A percentile compares a stretch with the other conserved stretches of the same genome.
phyloP scores from a whole-genome alignment of 2,888 invertebrate genomes.

The Apomyelois bistriatella region DNA sequence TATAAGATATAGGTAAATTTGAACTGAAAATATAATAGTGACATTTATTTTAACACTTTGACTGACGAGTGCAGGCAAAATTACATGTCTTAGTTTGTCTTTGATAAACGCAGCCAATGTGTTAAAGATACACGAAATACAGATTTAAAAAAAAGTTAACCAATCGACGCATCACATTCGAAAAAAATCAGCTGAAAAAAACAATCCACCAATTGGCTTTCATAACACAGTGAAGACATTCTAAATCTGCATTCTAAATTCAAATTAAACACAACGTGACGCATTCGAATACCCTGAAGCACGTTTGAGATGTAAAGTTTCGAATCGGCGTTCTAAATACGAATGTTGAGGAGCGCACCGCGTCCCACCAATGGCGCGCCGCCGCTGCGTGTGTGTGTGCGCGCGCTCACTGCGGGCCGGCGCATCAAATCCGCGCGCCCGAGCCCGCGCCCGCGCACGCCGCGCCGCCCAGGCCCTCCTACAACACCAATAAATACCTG shows the following conservation, averaged over 20 bases:
- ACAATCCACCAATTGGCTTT: not conserved
- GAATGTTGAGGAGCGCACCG: too few relatives aligned
- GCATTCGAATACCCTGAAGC: not conserved
- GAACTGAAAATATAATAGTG: too few relatives aligned
- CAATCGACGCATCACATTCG: too few relatives aligned
- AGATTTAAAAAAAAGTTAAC: too few relatives aligned
- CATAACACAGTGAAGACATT: too few relatives aligned
- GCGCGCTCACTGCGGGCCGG: not conserved
- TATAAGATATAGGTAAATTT: too few relatives aligned
- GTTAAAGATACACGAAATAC: too few relatives aligned
- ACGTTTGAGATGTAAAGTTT: too few relatives aligned
- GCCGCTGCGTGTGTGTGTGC: not conserved
- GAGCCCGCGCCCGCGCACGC: slow-evolving; percentile 18
- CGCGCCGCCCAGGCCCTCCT: slow-evolving; percentile 28
- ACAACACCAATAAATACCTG: slow-evolving; percentile 10
- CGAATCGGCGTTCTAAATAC: too few relatives aligned
- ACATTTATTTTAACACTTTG: not conserved
- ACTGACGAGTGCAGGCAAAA: not conserved
- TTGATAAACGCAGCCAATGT: too few relatives aligned
- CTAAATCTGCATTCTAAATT: not conserved
- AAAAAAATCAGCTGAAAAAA: too few relatives aligned
- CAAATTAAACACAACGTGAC: not conserved
- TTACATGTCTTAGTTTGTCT: too few relatives aligned
- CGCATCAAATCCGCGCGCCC: slow-evolving; percentile 60
- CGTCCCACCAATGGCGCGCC: not conserved